Evolutionary conservation across 2,797 vertebrate species (phyloP), one percentile per base, ranked within the genome.

Genomic region (Streptopelia turtur): DNA sequence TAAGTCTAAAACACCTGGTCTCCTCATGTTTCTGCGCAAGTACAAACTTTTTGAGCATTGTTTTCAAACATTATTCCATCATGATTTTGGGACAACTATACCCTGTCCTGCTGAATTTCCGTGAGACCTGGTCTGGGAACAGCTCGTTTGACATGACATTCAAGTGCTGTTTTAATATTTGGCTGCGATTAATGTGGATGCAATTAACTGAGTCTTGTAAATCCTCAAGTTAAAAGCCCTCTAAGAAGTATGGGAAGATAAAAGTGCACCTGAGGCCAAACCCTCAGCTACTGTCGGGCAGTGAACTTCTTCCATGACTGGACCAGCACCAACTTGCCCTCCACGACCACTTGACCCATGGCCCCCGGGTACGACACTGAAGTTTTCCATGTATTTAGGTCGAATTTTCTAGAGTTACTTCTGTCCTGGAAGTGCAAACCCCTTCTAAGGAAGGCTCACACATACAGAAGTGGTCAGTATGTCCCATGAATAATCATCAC

Each of bases 121-220:
- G 37, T 50, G 72, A 87, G 71, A 71, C 57, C 64, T 60, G 27
- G 61, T 68, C 72, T 88, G 87, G 49, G 69, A 92, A 82, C 45
- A 90, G 55, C 68, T 89, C 1, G 0, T 56, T 53, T 57, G 45
- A 94, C 94, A 94, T 49, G 39, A 68, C 87, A 85, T 81, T 94
- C 57, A 57, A 78, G 65, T 5, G n/a, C 45, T 64, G 69, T 8
- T 95, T 91, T 88, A 91, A 88, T 91, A 86, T 86, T 90, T 8
- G 22, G 61, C 57, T 91, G 83, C 65, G 86, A 80, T 53, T 94
- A 83, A 77, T 17, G 33, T 88, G 57, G 64, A 43, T 61, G 61
- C 83, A 88, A 91, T 95, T 95, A 95, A 80, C 52, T 69, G 90
- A 84, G 92, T 88, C 86, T 76, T 93, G 74, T 63, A 96, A 95